Conservation (phyloP, 2,113 vertebrate species). For the Trachemys scripta region DNA sequence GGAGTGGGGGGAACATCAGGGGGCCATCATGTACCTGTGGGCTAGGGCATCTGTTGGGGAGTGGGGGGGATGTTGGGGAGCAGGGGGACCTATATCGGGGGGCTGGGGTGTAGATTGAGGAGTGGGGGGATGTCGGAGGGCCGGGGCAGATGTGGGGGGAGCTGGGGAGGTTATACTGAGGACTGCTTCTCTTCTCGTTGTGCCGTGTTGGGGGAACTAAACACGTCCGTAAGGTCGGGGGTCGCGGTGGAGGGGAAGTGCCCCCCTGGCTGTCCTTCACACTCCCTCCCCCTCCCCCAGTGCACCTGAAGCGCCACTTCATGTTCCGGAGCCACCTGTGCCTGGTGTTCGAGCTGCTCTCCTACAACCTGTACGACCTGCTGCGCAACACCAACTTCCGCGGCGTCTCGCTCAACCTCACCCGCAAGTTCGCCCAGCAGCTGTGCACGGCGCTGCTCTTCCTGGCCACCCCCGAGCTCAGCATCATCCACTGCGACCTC, state of each 20-base stretch:
- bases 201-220: not conserved
- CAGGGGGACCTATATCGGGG: no score
- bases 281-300: slow-evolving; percentile 59
- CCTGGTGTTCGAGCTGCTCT: slow-evolving; percentile 96
- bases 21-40: no score
- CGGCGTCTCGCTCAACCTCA: slow-evolving; percentile 94
- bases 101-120: not conserved
- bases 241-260: not conserved
- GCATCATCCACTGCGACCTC: slow-evolving; percentile 98
- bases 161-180: not conserved
- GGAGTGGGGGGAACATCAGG: no score
- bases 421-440: slow-evolving; percentile 96
- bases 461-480: slow-evolving; percentile 94
- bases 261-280: not conserved
- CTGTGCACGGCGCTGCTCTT: slow-evolving; percentile 95
- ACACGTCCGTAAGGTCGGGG: not conserved
- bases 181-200: not conserved
- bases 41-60: no score
- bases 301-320: slow-evolving; percentile 97
- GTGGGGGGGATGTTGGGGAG: no score
- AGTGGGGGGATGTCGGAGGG: not conserved
- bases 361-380: slow-evolving; percentile 96
- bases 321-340: slow-evolving; percentile 98
- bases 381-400: slow-evolving; percentile 96
- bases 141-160: not conserved